Base-by-base conservation (phyloP, 2,113 vertebrate species). In the Mus pahari region DNA sequence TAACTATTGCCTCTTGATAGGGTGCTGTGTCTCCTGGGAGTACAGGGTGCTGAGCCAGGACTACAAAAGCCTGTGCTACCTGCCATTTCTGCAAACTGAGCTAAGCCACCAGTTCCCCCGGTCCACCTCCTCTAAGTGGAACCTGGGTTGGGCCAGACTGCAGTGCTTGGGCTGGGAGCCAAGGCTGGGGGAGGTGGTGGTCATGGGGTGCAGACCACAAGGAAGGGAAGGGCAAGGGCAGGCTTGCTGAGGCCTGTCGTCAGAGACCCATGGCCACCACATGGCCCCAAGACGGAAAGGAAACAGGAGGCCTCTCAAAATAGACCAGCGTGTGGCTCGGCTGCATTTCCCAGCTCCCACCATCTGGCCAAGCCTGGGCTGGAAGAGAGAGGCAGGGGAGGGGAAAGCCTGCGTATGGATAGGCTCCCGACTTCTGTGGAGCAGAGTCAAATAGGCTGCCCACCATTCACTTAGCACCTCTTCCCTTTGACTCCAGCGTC, bases 241-340 rank as follows among this genome's bases (percentile, higher is more conserved):
- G 3, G 55, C 55, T 87, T 83, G 33, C n/a, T 0, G 86, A 87
- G 83, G 86, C 95, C 95, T 91, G 53, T 60, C n/a, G 93, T 73
- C 50, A 83, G 62, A 96, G 83, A 70, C 97, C 95, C 0, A 7
- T 89, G 78, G 93, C 92, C 74, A 88, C 96, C 95, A 96, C 97
- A 84, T 42, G 91, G 97, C 94, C 96, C 93, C 89, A 89, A 62
- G 86, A 95, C 62, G 86, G 86, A 94, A 94, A 88, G 95, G 97
- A 97, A 97, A 90, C 94, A 93, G 93, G 96, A 96, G 97, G 92
- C 45, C n/a, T 94, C 97, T 97, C 93, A 97, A 97, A 98, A 98
- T 98, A 98, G 97, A 96, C 33, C 89, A 36, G 95, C 26, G 24
- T 19, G 93, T 74, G 55, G 92, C 75, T 88, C 10, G 0, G 73